Evolutionary conservation across 2,797 vertebrate genomes (phyloP), one percentile per base, ranked within the genome.

Genomic region (Chrosomus eos): DNA sequence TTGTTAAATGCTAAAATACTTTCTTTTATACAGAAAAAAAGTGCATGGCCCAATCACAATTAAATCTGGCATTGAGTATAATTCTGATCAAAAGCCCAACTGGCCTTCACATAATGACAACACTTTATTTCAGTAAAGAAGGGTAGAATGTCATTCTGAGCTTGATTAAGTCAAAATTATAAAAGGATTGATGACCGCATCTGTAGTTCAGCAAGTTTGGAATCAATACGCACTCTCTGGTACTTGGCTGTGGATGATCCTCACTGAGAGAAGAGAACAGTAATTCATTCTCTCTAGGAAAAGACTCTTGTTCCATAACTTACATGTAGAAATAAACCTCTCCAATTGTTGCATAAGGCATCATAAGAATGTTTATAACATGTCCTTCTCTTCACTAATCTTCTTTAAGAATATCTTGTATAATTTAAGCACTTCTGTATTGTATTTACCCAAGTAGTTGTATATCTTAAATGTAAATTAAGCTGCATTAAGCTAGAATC

Each of bases 371-470:
- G 5, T n/a, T n/a, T 71, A n/a, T 28, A 16, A 16, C 8, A 26
- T 18, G 0, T 19, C 45, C 9, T 31, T 28, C 23, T 55, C 33
- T 45, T 53, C 28, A 21, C 31, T 6, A 23, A 21, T 74, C 1
- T 21, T 75, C 45, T 75, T 36, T 16, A n/a, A 9, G 21, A 55
- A 23, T 33, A 75, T 53, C 10, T 74, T 33, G 55, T 84, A 88
- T 88, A 88, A 81, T 85, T 83, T 84, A 88, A 87, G 84, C 81
- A 53, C 80, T 72, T 48, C 10, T 70, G 45, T 40, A 16, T 68
- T 40, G 60, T 86, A 89, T 89, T 80, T 82, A 72, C 64, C 51
- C 26, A 87, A 90, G 84, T 72, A 89, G 11, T 66, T 66, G 28
- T 51, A 66, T 11, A 66, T 78, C 55, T 62, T 48, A 31, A 79